Conservation (phyloP, 2,113 vertebrate genomes). For the Ceyx cyanopectus region DNA sequence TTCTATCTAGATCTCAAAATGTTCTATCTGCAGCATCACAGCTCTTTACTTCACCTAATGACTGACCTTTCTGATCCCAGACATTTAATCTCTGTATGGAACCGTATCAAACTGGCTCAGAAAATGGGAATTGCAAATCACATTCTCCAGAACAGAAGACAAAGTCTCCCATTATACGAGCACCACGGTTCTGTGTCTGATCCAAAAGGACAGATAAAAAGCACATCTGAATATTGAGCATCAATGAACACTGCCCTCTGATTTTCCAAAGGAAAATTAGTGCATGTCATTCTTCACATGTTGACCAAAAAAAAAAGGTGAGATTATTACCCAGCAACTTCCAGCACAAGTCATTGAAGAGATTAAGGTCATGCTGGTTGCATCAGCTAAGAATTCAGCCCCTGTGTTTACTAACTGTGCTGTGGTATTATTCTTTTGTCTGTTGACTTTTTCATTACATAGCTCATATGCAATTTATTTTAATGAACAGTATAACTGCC, state of each 20-base stretch:
- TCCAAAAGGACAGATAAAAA: constrained; percentile 28
- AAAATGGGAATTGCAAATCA: constrained; percentile 18
- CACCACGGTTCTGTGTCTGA: background rate
- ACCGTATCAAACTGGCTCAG: background rate
- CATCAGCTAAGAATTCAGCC: background rate
- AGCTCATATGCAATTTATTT: constrained; percentile 43
- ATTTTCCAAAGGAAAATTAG: background rate
- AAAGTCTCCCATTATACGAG: background rate
- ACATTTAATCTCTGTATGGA: background rate
- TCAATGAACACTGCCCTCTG: background rate
- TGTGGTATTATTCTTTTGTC: constrained; percentile 42
- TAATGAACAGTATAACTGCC: constrained; percentile 31
- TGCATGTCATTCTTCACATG: background rate
- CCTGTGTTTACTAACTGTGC: constrained; percentile 6
- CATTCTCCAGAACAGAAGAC: background rate
- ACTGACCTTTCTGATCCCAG: background rate
- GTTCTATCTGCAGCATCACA: background rate
- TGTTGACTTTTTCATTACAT: constrained; percentile 67
- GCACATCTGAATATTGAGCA: background rate
- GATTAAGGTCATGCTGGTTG: background rate
- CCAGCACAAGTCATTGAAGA: background rate
- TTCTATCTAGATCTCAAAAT: background rate
- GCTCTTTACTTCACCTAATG: background rate
- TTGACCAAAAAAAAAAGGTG: background rate
- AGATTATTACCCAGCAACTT: background rate